phyloP scores from a whole-genome alignment of 2,797 vertebrate genomes.

The Onychomys leucogaster region DNA sequence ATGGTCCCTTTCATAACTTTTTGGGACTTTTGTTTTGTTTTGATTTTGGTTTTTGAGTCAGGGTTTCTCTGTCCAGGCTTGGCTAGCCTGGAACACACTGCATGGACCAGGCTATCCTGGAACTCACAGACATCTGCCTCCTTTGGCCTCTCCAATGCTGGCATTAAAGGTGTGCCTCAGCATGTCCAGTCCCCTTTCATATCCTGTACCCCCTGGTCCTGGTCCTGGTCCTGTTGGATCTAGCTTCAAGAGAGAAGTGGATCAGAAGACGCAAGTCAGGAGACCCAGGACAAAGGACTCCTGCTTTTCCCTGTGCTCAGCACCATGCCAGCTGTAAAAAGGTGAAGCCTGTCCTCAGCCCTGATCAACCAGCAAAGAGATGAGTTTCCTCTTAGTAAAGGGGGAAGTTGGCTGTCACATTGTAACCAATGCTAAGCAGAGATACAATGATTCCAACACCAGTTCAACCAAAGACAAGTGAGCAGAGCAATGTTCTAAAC shows the following conservation, averaged over 20 bases:
- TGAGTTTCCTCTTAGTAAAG: background rate
- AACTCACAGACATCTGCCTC: background rate
- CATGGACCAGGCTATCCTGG: background rate
- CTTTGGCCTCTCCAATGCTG: background rate
- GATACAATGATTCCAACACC: background rate
- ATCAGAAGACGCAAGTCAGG: background rate
- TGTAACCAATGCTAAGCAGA: background rate
- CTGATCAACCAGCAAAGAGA: background rate
- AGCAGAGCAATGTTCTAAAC: background rate
- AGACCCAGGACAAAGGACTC: background rate
- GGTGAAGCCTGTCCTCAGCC: background rate
- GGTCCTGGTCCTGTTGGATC: background rate
- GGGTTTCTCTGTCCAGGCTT: background rate
- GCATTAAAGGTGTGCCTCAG: background rate
- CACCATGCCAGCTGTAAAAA: background rate
- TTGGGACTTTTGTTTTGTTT: background rate
- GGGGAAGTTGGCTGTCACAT: background rate
- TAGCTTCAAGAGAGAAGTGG: background rate
- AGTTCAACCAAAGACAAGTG: background rate
- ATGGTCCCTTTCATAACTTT: background rate
- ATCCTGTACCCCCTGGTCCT: background rate
- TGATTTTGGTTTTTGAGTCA: background rate
- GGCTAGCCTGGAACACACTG: background rate
- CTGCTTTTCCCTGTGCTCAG: background rate
- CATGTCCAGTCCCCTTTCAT: background rate